Evolutionary conservation across 2,113 vertebrate species (phyloP).

Genomic region (Clarias magur): DNA sequence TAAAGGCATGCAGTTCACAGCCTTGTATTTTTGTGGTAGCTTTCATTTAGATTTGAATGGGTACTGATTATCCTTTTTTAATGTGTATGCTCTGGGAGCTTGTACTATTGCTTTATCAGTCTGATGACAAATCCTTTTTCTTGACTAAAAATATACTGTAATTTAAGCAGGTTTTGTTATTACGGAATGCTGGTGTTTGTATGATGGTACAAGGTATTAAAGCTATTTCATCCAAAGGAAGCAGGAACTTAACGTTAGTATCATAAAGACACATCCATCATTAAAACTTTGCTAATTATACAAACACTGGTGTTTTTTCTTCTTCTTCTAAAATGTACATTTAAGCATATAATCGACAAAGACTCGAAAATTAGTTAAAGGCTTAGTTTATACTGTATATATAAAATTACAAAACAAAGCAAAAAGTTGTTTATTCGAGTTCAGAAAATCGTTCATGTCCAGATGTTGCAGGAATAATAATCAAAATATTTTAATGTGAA

Average conservation of each 20-base stretch:
- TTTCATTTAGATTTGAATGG: not conserved
- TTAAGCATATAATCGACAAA: not conserved
- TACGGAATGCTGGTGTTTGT: not conserved
- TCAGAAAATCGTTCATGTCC: not conserved
- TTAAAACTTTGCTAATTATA: not conserved
- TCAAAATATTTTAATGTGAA: no score
- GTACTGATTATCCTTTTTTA: not conserved
- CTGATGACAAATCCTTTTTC: not conserved
- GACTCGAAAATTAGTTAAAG: not conserved
- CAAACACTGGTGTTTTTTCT: not conserved
- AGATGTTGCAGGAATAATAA: not conserved
- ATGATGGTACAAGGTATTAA: not conserved
- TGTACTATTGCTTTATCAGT: not conserved
- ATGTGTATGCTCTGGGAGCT: not conserved
- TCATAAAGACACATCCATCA: not conserved
- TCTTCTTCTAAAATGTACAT: not conserved
- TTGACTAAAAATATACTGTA: not conserved
- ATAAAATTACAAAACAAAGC: not conserved
- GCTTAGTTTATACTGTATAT: not conserved
- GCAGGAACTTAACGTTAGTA: not conserved
- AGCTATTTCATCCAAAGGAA: not conserved
- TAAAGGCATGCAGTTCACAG: not conserved
- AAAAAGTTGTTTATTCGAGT: not conserved
- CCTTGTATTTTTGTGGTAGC: not conserved
- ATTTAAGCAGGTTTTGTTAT: not conserved